Conservation (phyloP, 2,797 vertebrate species). For the Sebastiscus albofasciatus region DNA sequence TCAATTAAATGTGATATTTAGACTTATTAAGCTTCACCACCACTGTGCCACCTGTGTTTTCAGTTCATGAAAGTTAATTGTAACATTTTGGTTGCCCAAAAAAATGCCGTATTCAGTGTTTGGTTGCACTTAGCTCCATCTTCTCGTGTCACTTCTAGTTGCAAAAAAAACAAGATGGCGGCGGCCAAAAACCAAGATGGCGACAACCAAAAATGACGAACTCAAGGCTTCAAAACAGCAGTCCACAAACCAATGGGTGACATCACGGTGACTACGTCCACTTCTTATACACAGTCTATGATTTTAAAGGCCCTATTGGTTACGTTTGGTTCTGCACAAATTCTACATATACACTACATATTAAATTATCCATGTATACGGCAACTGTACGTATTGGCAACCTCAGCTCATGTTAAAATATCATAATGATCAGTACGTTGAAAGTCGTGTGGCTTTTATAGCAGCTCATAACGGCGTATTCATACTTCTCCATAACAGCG, state of each 20-base stretch:
- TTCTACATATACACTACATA: background rate
- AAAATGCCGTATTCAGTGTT: background rate
- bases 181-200: too few species aligned
- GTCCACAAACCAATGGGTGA: background rate
- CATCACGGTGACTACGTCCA: too few species aligned
- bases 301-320: background rate
- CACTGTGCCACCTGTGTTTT: too few species aligned
- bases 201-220: background rate
- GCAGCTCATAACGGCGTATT: background rate
- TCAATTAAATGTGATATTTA: too few species aligned
- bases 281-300: background rate
- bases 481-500: background rate
- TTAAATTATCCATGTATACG: background rate
- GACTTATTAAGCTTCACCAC: too few species aligned
- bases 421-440: background rate
- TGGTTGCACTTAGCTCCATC: background rate
- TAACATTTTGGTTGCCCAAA: background rate
- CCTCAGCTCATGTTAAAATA: background rate
- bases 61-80: background rate
- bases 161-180: background rate
- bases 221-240: background rate
- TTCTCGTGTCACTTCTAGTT: background rate
- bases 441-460: background rate
- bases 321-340: background rate
- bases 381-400: background rate